Percentiles rank a stretch among this genome's conserved stretches.
Evolutionary conservation across 2,888 invertebrate genomes (phyloP).

Genomic region (Camptogramma bilineatum): DNA sequence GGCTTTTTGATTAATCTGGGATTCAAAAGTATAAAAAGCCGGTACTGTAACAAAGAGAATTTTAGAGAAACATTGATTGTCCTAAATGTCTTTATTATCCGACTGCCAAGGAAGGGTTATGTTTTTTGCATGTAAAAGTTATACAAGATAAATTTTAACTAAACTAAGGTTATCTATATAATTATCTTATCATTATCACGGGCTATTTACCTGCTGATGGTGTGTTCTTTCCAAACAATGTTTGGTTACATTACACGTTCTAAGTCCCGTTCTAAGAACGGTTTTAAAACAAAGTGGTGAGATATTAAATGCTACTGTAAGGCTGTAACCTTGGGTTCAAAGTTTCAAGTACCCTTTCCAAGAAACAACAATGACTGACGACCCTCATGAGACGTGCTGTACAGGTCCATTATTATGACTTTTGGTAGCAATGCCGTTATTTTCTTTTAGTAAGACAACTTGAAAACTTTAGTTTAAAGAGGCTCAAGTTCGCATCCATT

Average conservation of each 20-base stretch:
- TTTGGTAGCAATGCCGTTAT: neutral
- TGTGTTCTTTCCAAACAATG: neutral
- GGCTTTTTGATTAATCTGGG: too few relatives aligned
- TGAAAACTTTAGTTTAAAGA: neutral
- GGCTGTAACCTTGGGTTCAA: neutral
- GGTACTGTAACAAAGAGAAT: too few relatives aligned
- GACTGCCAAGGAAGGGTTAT: too few relatives aligned
- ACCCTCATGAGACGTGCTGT: neutral
- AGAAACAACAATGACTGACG: constrained; percentile 47
- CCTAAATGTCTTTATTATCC: too few relatives aligned
- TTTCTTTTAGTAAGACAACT: neutral
- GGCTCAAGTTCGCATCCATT: neutral
- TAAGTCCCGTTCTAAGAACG: neutral
- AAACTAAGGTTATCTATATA: too few relatives aligned
- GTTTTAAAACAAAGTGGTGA: neutral
- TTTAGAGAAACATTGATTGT: too few relatives aligned
- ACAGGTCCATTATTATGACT: neutral
- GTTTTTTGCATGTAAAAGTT: too few relatives aligned
- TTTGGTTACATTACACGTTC: neutral
- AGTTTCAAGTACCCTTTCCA: constrained; percentile 26
- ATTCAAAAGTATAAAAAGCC: too few relatives aligned
- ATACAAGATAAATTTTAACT: too few relatives aligned
- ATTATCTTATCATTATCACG: neutral
- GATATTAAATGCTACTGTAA: neutral
- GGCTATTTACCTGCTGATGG: neutral